phyloP scores from a whole-genome alignment of 2,888 invertebrate genomes.

The Cheilosia vulpina region DNA sequence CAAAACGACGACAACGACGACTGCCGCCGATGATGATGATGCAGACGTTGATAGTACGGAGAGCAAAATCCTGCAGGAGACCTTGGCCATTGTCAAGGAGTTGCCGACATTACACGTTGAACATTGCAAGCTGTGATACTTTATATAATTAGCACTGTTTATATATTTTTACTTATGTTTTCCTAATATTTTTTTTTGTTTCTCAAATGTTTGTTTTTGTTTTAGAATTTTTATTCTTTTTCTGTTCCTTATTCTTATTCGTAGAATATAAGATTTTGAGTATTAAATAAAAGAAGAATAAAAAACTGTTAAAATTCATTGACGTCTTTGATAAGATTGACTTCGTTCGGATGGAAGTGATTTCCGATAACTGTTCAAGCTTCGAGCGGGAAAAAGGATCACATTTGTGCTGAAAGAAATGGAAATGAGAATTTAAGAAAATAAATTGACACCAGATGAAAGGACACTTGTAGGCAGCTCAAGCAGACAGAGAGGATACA shows the following conservation, averaged over 20 bases:
- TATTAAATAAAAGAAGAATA: constrained; percentile 62
- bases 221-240: constrained; percentile 3
- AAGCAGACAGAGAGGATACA: constrained; percentile 8
- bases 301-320: constrained; percentile 2
- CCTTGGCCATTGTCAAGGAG: constrained; percentile 68
- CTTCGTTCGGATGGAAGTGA: too few relatives aligned
- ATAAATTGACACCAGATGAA: constrained; percentile 27
- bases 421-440: constrained; percentile 19
- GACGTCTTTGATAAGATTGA: too few relatives aligned
- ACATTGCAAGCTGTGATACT: constrained; percentile 74
- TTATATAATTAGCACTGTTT: constrained; percentile 61
- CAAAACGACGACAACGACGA: neutral
- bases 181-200: neutral
- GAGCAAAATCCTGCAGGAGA: constrained; percentile 50
- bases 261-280: constrained; percentile 66
- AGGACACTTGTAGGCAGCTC: constrained; percentile 21
- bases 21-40: neutral
- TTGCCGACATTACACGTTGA: constrained; percentile 65
- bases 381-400: neutral
- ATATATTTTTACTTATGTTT: constrained; percentile 13
- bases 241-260: constrained; percentile 44
- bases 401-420: constrained; percentile 7
- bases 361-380: neutral
- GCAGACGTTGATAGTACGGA: constrained; percentile 10
- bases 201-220: constrained; percentile 16